Conservation (phyloP, 2,113 vertebrate genomes). For the Crotalus viridis region DNA sequence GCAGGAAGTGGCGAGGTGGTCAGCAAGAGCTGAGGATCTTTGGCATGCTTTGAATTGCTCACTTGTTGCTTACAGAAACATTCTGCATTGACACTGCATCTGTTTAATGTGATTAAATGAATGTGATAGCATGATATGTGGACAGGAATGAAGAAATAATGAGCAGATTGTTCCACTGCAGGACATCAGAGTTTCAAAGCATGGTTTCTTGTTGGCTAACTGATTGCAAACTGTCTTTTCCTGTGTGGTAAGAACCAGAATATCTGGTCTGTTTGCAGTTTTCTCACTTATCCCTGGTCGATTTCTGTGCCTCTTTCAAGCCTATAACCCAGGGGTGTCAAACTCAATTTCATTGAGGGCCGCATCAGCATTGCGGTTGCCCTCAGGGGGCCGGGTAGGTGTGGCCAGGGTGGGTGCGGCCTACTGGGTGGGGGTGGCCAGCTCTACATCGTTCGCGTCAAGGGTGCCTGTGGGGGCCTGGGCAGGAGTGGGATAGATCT, state of each 20-base stretch:
- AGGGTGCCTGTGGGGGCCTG: too few relatives aligned
- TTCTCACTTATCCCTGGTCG: neutral
- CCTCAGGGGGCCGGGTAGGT: too few relatives aligned
- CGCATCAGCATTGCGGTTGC: too few relatives aligned
- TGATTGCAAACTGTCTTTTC: neutral
- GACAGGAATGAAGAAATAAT: neutral
- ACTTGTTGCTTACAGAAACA: neutral
- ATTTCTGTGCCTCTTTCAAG: neutral
- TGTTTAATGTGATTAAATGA: neutral
- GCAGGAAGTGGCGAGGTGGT: constrained; percentile 35
- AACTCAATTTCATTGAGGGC: too few relatives aligned
- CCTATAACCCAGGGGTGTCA: neutral
- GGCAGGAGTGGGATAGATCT: too few relatives aligned
- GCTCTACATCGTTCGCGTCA: too few relatives aligned
- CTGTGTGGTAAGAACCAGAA: neutral
- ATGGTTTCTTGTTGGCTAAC: neutral
- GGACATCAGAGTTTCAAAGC: neutral
- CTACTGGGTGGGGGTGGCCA: too few relatives aligned
- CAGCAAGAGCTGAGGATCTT: constrained; percentile 29
- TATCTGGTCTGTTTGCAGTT: neutral
- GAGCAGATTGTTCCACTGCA: neutral
- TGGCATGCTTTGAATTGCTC: neutral
- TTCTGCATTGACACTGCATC: neutral
- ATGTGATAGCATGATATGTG: neutral
- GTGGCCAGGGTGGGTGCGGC: too few relatives aligned